Percentiles rank a stretch among this genome's conserved stretches.
Evolutionary conservation across 2,113 vertebrate species (phyloP).

Genomic region (Hippocampus barbouri): DNA sequence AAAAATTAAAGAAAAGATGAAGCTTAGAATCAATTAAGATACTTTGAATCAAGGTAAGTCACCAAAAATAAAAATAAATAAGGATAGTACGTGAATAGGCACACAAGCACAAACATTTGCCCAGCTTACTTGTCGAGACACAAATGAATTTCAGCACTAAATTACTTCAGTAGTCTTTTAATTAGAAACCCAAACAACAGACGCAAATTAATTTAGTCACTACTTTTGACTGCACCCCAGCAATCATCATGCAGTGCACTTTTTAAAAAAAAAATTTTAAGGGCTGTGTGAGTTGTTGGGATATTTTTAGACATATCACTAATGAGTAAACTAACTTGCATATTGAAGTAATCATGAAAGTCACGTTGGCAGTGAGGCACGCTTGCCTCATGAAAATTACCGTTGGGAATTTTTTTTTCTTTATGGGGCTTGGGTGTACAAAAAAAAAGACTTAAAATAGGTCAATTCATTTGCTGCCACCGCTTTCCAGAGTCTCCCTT

Average conservation of each 20-base stretch:
- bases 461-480: neutral
- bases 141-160: neutral
- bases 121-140: neutral
- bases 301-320: neutral
- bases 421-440: neutral
- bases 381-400: neutral
- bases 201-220: neutral
- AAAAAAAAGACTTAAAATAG: neutral
- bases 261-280: neutral
- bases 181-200: neutral
- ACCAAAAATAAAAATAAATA: neutral
- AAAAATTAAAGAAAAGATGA: neutral
- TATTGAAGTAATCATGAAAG: constrained; percentile 9
- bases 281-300: neutral
- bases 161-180: neutral
- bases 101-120: neutral
- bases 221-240: neutral
- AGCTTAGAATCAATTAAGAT: neutral
- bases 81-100: too few relatives aligned
- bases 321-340: neutral
- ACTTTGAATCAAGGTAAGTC: neutral
- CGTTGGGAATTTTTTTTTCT: constrained; percentile 1
- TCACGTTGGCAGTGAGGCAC: neutral
- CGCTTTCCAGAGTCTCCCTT: neutral
- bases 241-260: neutral